Base-by-base conservation (phyloP, 1,140 invertebrate species). In the Oncopodura yosiiana region DNA sequence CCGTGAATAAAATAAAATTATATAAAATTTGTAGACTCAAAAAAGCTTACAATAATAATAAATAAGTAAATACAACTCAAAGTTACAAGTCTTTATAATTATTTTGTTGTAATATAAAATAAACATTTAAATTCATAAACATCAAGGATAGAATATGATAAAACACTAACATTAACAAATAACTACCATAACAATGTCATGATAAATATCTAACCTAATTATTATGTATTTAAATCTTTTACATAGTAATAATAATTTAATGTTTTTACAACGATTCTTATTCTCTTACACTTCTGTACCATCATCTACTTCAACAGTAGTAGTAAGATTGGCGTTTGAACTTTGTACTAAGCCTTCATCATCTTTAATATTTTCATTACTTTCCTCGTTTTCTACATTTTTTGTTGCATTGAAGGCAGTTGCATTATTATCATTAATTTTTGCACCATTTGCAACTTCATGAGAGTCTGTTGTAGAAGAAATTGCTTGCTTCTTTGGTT, bases 251-350 rank as follows among this genome's bases (percentile, higher is more conserved):
- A n/a, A n/a, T n/a, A n/a, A n/a, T n/a, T n/a, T n/a, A n/a, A n/a
- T n/a, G n/a, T n/a, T n/a, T n/a, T n/a, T n/a, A n/a, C n/a, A n/a
- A n/a, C n/a, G n/a, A n/a, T n/a, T n/a, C n/a, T n/a, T n/a, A 34
- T 34, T 34, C 19, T 27, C 24, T 61, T 53, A 68, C 23, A 68
- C 66, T 56, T 68, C 67, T 18, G 66, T 67, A 9, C 67, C 67
- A 39, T 68, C 67, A 24, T 63, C 65, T 18, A 63, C 66, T 42
- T 62, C 63, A 38, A 58, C 57, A 36, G 57, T 58, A n/a, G n/a
- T n/a, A n/a, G 43, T 53, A 63, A 34, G 30, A 32, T 24, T 44
- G 23, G 16, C 54, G n/a, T n/a, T 45, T 11, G 42, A n/a, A 43
- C 50, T 39, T 59, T 58, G 27, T 41, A 57, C 45, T 56, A 39